A percentile compares a stretch with the other conserved stretches of the same genome.
Conservation (phyloP, 1,140 invertebrate species). For the Bombus sylvicola region DNA sequence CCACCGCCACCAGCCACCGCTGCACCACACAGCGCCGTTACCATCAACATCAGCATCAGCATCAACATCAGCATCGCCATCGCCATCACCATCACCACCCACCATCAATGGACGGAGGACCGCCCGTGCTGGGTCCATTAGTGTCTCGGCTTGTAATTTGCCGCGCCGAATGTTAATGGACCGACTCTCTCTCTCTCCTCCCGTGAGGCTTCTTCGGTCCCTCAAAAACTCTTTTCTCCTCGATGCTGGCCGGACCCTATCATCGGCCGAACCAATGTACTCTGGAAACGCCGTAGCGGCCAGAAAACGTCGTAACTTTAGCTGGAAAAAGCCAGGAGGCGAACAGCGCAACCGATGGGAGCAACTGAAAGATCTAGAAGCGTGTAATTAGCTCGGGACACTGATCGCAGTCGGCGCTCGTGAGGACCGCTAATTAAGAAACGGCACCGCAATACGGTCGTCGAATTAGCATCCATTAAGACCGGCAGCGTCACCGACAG, state of each 20-base stretch:
- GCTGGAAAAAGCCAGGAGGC: not conserved
- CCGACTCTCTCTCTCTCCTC: conserved; percentile 58
- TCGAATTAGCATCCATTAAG: conserved; percentile 72
- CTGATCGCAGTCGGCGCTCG: conserved; percentile 58
- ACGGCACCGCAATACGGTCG: conserved; percentile 69
- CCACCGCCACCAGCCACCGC: conserved; percentile 60
- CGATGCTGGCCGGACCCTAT: not conserved
- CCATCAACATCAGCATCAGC: conserved; percentile 54
- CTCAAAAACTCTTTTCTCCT: conserved; percentile 4
- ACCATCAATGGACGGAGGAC: conserved; percentile 67
- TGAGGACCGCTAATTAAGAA: conserved; percentile 69
- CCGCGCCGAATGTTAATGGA: conserved; percentile 82
- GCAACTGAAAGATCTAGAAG: conserved; percentile 39
- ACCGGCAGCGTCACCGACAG: conserved; percentile 55
- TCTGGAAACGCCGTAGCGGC: not conserved
- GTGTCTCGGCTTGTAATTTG: conserved; percentile 81
- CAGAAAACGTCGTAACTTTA: not conserved
- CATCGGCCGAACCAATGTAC: not conserved
- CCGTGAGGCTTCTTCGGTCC: conserved; percentile 13
- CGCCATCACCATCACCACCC: conserved; percentile 62
- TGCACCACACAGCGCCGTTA: too few species aligned
- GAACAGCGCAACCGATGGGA: not conserved
- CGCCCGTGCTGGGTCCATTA: conserved; percentile 76
- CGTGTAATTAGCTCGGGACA: conserved; percentile 65
- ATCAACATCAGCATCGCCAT: conserved; percentile 55